Base-by-base conservation (phyloP, 2,113 vertebrate species). In the Columba livia region DNA sequence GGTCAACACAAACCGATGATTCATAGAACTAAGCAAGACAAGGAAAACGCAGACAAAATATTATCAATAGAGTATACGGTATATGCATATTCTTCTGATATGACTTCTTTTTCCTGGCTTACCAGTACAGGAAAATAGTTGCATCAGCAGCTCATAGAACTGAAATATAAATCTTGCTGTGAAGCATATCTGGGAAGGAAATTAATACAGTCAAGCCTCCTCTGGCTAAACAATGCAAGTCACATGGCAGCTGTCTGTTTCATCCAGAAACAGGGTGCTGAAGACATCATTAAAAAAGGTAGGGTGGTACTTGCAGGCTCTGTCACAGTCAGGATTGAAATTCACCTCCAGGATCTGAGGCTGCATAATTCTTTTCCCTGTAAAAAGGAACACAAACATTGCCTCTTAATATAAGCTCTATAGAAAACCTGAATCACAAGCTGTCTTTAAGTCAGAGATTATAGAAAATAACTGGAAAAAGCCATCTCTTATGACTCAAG, bases 291-390 rank as follows among this genome's bases (percentile, higher is more conserved):
- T 98, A 96, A 99, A 99, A 97, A 99, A 99, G 48, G 91, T 93
- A 0, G 99, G 99, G 93, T 99, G 99, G 97, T 99, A 99, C 53
- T 95, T 96, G 98, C 99, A 99, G 93, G 99, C 99, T n/a, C 99
- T 97, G 20, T 98, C 97, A 6, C 99, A 99, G 97, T 99, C 99
- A 0, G 99, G 99, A 93, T 99, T 99, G 75, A 99, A 99, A 95
- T 99, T 99, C 62, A 99, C 98, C 97, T 99, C 99, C 66, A 99
- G 96, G 90, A 99, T 99, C 97, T 99, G 99, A 36, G 99, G 99
- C 94, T 98, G 98, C 98, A 99, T 99, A 80, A 97, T 79, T 9
- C 81, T 98, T 54, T 98, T 98, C 69, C 99, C 99, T 99, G 97
- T 47, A 42, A 14, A 56, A 65, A 15, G 9, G 73, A 85, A 89